A percentile compares a stretch with the other conserved stretches of the same genome.
Conservation (phyloP, 2,113 vertebrate genomes). For the Cottus gobio region DNA sequence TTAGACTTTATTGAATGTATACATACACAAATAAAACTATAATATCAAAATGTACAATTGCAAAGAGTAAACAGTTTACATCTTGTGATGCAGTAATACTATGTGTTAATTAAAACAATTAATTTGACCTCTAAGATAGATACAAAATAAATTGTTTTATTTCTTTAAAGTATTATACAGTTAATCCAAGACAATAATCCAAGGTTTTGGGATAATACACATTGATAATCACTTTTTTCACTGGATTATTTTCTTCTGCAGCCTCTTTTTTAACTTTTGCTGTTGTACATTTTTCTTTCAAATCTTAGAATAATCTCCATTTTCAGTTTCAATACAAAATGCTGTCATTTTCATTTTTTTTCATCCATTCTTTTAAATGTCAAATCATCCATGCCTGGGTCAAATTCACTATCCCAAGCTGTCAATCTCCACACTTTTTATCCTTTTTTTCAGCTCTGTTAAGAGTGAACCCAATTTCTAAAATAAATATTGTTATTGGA, state of each 20-base stretch:
- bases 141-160: background rate
- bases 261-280: too few relatives aligned
- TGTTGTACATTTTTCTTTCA: background rate
- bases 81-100: too few relatives aligned
- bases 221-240: too few relatives aligned
- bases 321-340: background rate
- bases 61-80: background rate
- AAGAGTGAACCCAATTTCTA: background rate
- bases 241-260: too few relatives aligned
- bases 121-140: background rate
- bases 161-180: background rate
- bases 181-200: too few relatives aligned
- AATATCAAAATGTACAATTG: background rate
- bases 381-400: background rate
- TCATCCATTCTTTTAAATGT: background rate
- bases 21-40: background rate
- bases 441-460: background rate
- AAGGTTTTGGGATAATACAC: background rate
- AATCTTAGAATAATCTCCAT: background rate
- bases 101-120: background rate
- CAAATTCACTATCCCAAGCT: background rate
- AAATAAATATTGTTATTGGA: background rate
- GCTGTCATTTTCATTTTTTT: background rate
- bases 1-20: background rate
- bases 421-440: background rate